phyloP scores from a whole-genome alignment of 2,113 vertebrate species.

The Microcebus griseorufus region DNA sequence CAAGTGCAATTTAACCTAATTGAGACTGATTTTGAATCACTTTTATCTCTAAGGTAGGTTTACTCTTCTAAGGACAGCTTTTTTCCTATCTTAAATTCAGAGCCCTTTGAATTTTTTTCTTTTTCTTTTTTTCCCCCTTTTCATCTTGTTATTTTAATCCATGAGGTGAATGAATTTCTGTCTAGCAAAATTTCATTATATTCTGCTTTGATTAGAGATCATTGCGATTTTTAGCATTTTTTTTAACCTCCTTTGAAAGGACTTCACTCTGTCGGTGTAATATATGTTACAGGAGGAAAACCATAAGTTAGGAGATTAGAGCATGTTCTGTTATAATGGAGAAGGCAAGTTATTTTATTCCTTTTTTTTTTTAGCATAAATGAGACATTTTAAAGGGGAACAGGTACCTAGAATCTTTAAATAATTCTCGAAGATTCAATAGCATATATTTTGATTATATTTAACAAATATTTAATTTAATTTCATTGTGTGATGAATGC shows the following conservation, averaged over 20 bases:
- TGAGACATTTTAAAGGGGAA: neutral
- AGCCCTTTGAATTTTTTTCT: neutral
- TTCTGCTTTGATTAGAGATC: conserved; percentile 27
- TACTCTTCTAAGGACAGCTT: neutral
- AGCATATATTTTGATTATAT: neutral
- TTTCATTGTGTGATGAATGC: neutral
- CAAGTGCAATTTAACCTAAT: conserved; percentile 69
- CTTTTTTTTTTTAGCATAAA: neutral
- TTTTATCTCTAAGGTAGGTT: conserved; percentile 58
- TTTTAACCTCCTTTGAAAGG: neutral
- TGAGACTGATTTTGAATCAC: conserved; percentile 65
- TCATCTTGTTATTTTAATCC: conserved; percentile 41
- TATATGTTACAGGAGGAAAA: neutral
- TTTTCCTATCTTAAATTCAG: neutral
- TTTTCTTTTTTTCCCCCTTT: neutral
- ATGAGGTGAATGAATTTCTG: neutral
- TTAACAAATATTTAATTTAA: neutral
- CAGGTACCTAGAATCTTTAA: neutral
- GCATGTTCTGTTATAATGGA: neutral
- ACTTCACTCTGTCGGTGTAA: neutral
- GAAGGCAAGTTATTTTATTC: neutral
- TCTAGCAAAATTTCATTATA: conserved; percentile 25
- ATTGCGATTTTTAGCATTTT: neutral
- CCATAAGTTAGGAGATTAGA: neutral
- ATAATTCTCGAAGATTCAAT: neutral